phyloP scores from a whole-genome alignment of 2,888 invertebrate species.

The Eupithecia insigniata region DNA sequence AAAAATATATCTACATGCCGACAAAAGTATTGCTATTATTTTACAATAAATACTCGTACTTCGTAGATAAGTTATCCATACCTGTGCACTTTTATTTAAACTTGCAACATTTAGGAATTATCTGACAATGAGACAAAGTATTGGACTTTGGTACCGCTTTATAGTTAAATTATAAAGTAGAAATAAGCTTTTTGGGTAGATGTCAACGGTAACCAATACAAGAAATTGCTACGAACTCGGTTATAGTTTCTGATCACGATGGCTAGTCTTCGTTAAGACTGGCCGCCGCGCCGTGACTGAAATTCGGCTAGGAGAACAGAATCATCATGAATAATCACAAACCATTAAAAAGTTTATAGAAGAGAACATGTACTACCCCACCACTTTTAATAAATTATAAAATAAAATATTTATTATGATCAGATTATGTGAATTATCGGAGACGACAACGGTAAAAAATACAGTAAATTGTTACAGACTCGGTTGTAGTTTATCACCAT shows the following conservation, averaged over 20 bases:
- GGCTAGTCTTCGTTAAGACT: not conserved
- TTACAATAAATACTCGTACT: not conserved
- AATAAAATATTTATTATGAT: no score
- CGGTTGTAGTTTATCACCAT: no score
- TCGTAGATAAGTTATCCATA: not conserved
- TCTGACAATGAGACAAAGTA: not conserved
- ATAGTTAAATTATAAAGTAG: not conserved
- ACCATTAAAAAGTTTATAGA: not conserved
- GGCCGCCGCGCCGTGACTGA: not conserved
- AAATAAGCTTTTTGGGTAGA: not conserved
- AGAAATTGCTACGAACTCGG: not conserved
- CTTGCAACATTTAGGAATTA: not conserved
- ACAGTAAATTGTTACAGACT: no score
- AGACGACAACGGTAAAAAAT: no score
- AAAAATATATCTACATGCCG: not conserved
- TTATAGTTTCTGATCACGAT: not conserved
- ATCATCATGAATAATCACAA: not conserved
- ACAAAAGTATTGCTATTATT: not conserved
- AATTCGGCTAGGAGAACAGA: not conserved
- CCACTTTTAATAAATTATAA: not conserved
- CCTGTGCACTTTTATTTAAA: not conserved
- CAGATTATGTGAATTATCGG: no score
- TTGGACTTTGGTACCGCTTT: no score
- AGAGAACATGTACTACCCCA: not conserved
- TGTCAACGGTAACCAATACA: not conserved